Conservation (phyloP, 92 coral and sea anemone genomes). For the Epizoanthus stellaris region DNA sequence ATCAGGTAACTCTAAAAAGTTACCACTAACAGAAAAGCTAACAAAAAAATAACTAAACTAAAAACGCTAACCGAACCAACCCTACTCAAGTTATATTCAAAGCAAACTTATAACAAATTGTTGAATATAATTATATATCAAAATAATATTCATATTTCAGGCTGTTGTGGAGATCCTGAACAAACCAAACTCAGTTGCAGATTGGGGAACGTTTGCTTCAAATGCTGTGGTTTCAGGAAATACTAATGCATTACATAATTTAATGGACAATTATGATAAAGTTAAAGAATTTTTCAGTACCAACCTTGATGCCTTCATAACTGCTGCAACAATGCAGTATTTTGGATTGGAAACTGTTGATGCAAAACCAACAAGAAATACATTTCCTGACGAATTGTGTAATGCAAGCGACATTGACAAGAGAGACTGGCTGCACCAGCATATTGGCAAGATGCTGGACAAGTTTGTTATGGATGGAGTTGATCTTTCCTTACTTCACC, state of each 20-base stretch:
- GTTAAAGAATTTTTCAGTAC: slow-evolving; percentile 50
- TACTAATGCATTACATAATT: slow-evolving; percentile 53
- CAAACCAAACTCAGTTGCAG: slow-evolving; percentile 56
- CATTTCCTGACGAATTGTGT: slow-evolving; percentile 20
- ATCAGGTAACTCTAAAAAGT: too few relatives aligned
- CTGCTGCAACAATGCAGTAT: slow-evolving; percentile 48
- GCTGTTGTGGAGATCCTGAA: slow-evolving; percentile 23
- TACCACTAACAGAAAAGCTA: too few relatives aligned
- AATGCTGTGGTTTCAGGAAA: slow-evolving; percentile 70
- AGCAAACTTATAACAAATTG: background rate
- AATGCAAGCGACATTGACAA: slow-evolving; percentile 24
- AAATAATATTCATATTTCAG: slow-evolving; percentile 22
- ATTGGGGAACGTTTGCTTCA: slow-evolving; percentile 69
- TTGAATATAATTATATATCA: background rate
- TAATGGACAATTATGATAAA: slow-evolving; percentile 45
- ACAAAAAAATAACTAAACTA: too few relatives aligned
- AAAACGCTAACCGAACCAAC: too few relatives aligned
- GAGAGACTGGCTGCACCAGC: slow-evolving; percentile 58
- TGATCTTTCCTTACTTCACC: background rate
- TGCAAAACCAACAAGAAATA: slow-evolving; percentile 31
- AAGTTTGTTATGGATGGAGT: slow-evolving; percentile 61
- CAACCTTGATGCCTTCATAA: slow-evolving; percentile 57
- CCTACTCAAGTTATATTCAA: background rate
- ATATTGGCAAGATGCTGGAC: slow-evolving; percentile 45
- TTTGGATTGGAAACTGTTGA: slow-evolving; percentile 54